Conservation (phyloP, 1,140 invertebrate genomes). For the Lineus longissimus region DNA sequence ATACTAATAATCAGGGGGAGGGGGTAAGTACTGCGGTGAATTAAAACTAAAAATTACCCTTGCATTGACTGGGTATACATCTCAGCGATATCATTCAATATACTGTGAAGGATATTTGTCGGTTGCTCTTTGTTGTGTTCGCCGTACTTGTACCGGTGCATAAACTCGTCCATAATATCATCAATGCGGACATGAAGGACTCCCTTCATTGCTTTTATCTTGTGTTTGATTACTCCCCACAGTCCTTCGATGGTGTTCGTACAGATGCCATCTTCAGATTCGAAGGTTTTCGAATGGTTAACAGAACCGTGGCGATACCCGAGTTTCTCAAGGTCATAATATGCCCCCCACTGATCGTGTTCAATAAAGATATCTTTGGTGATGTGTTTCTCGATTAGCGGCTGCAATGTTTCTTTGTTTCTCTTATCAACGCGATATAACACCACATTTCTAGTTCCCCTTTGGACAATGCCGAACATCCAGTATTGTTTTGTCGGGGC, state of each 20-base stretch:
- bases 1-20: too few species aligned
- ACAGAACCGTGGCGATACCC: not conserved
- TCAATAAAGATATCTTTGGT: too few species aligned
- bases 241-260: conserved; percentile 2
- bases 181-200: not conserved
- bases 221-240: not conserved
- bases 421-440: not conserved
- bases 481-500: not conserved
- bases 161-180: not conserved
- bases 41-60: too few species aligned
- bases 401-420: not conserved
- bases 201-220: not conserved
- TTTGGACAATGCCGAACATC: not conserved
- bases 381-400: not conserved
- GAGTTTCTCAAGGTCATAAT: not conserved
- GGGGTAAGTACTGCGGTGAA: too few species aligned
- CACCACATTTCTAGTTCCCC: not conserved
- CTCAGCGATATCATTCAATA: conserved; percentile 6
- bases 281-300: not conserved
- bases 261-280: not conserved
- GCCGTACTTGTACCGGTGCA: not conserved
- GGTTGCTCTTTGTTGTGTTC: not conserved
- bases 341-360: not conserved
- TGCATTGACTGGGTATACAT: not conserved
- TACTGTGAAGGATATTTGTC: not conserved